phyloP scores from a whole-genome alignment of 2,113 vertebrate genomes.

The Semicossyphus pulcher region DNA sequence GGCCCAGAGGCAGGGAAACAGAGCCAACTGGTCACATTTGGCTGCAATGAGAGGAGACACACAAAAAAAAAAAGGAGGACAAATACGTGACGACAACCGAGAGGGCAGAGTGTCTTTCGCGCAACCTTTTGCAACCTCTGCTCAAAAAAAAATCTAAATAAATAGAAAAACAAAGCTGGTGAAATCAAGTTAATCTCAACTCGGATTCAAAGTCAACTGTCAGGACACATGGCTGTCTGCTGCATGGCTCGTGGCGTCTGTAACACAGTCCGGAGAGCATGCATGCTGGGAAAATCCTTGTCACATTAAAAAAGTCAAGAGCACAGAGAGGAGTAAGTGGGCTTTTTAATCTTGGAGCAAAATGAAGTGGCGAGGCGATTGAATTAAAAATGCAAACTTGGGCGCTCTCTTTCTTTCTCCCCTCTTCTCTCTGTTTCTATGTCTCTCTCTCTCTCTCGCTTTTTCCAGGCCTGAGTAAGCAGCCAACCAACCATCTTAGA shows the following conservation, averaged over 20 bases:
- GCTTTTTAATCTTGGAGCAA: slow-evolving; percentile 73
- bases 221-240: slow-evolving; percentile 86
- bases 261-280: slow-evolving; percentile 26
- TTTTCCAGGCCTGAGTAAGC: slow-evolving; percentile 34
- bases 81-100: slow-evolving; percentile 70
- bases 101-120: slow-evolving; percentile 78
- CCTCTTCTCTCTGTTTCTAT: too few relatives aligned
- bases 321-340: slow-evolving; percentile 59
- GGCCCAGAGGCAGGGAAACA: slow-evolving; percentile 40
- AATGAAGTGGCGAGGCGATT: slow-evolving; percentile 57
- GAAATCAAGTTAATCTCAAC: slow-evolving; percentile 83
- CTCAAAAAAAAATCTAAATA: slow-evolving; percentile 58
- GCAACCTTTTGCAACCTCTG: slow-evolving; percentile 81
- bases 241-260: slow-evolving; percentile 57
- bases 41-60: slow-evolving; percentile 29
- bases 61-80: slow-evolving; percentile 33
- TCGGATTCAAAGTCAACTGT: slow-evolving; percentile 87
- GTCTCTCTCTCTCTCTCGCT: slow-evolving; percentile 1
- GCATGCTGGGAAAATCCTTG: slow-evolving; percentile 53
- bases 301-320: slow-evolving; percentile 42
- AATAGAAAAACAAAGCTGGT: slow-evolving; percentile 64
- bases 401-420: slow-evolving; percentile 31
- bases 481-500: slow-evolving; percentile 53
- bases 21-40: slow-evolving; percentile 46
- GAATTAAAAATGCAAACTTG: slow-evolving; percentile 74